A percentile compares a stretch with the other conserved stretches of the same genome.
These are phyloP conservation scores for Sphaerophoria rueppellii DNA, from an alignment of 2,888 invertebrate genomes.

Conservation along the genomic window DNA sequence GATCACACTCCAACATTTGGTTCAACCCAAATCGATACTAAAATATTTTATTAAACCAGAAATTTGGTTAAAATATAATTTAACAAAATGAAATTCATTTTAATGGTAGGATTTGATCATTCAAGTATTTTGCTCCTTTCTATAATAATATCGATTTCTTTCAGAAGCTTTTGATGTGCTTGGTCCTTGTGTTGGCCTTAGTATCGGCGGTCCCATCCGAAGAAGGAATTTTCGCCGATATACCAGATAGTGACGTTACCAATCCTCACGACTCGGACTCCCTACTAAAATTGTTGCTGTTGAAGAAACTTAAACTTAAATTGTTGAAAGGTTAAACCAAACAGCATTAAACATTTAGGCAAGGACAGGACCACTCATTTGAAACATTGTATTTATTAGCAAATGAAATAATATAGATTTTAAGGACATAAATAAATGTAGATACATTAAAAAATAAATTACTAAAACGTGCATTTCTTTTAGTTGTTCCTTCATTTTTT, in stretches of 20 bases:
- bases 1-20: not conserved
- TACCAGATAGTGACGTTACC: slow-evolving; percentile 11
- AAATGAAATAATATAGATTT: not conserved
- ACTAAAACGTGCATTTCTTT: too few relatives aligned
- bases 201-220: slow-evolving; percentile 20
- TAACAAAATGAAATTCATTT: slow-evolving; percentile 27
- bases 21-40: not conserved
- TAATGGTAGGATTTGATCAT: slow-evolving; percentile 6
- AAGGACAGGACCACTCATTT: not conserved
- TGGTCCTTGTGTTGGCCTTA: slow-evolving; percentile 5
- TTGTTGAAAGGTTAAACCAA: not conserved
- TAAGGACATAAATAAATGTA: too few relatives aligned
- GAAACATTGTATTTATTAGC: not conserved
- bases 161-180: slow-evolving; percentile 31
- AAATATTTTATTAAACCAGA: not conserved
- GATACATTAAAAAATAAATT: too few relatives aligned
- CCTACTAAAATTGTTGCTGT: not conserved
- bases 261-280: slow-evolving; percentile 24
- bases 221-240: slow-evolving; percentile 20
- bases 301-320: slow-evolving; percentile 27
- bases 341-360: not conserved
- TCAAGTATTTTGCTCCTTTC: not conserved
- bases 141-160: not conserved
- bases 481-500: too few relatives aligned
- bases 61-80: not conserved